Percentiles rank a stretch among this genome's conserved stretches.
Evolutionary conservation across 1,140 invertebrate species (phyloP).

Genomic region (Ceratina australensis): DNA sequence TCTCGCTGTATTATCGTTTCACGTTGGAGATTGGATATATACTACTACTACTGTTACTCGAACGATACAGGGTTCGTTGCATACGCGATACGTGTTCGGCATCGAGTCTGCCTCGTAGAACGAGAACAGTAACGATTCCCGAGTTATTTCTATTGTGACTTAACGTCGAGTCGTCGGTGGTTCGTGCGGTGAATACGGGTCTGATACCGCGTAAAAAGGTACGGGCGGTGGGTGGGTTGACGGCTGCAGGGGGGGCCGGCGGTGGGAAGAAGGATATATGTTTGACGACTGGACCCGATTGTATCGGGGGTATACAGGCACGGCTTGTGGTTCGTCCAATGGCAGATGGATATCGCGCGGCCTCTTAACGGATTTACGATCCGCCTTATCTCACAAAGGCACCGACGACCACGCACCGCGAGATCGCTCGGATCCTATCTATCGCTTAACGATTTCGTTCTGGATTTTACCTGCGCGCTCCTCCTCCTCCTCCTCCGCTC

Average conservation of each 20-base stretch:
- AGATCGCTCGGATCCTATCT: slow-evolving; percentile 47
- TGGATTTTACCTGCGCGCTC: slow-evolving; percentile 43
- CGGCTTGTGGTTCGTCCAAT: slow-evolving; percentile 44
- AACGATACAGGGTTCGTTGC: neutral
- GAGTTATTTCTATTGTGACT: slow-evolving; percentile 26
- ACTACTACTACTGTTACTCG: neutral
- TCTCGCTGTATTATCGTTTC: too few relatives aligned
- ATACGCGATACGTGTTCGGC: slow-evolving; percentile 1
- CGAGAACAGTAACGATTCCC: neutral
- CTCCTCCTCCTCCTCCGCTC: slow-evolving; percentile 23
- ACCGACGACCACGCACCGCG: slow-evolving; percentile 58
- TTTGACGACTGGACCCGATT: slow-evolving; percentile 54
- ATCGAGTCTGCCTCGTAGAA: neutral
- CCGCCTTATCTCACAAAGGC: slow-evolving; percentile 61
- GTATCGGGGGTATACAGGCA: slow-evolving; percentile 42
- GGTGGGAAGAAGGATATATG: slow-evolving; percentile 10
- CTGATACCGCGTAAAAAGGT: slow-evolving; percentile 24
- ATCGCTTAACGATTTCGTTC: slow-evolving; percentile 64
- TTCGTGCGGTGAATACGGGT: slow-evolving; percentile 43
- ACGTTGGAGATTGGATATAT: neutral
- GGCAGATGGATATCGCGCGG: slow-evolving; percentile 61
- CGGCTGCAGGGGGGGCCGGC: too few relatives aligned
- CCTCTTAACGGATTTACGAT: slow-evolving; percentile 64
- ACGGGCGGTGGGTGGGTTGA: neutral
- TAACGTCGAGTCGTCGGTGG: neutral